Percentiles rank a stretch among this genome's conserved stretches.
Evolutionary conservation across 2,113 vertebrate genomes (phyloP).

Genomic region (Oxyruncus cristatus): DNA sequence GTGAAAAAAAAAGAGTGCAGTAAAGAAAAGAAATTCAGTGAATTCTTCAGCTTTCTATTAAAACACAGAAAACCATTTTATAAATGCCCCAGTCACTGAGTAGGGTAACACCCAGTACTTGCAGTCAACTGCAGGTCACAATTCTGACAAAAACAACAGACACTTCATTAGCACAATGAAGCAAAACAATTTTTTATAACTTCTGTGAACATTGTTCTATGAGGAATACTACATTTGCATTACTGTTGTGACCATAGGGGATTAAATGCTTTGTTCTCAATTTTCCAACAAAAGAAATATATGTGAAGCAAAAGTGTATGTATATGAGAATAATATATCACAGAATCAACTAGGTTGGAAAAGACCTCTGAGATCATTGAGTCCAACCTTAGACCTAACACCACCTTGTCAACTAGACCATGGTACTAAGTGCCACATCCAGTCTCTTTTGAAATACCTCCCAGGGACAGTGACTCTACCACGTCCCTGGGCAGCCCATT

Average conservation of each 20-base stretch:
- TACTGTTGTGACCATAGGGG: not conserved
- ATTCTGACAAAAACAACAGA: not conserved
- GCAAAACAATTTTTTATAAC: not conserved
- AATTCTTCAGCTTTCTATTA: not conserved
- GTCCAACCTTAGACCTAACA: too few relatives aligned
- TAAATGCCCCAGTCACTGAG: not conserved
- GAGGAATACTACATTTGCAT: not conserved
- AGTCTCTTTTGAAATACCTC: too few relatives aligned
- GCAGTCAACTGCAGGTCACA: not conserved
- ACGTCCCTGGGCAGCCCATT: too few relatives aligned
- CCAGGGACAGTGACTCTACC: too few relatives aligned
- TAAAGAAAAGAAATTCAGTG: not conserved
- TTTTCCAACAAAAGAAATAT: not conserved
- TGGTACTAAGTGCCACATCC: too few relatives aligned
- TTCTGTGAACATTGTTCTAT: not conserved
- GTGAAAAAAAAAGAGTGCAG: not conserved
- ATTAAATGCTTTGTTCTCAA: not conserved
- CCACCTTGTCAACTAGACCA: too few relatives aligned
- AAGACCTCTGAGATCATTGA: too few relatives aligned
- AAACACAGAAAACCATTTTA: not conserved
- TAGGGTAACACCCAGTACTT: not conserved
- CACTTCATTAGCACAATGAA: not conserved
- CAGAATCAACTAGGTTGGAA: too few relatives aligned
- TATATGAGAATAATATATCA: not conserved
- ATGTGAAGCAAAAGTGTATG: not conserved